These are phyloP conservation scores for Lasioglossum baleicum DNA, from an alignment of 1,140 invertebrate genomes.

Conservation along the genomic window DNA sequence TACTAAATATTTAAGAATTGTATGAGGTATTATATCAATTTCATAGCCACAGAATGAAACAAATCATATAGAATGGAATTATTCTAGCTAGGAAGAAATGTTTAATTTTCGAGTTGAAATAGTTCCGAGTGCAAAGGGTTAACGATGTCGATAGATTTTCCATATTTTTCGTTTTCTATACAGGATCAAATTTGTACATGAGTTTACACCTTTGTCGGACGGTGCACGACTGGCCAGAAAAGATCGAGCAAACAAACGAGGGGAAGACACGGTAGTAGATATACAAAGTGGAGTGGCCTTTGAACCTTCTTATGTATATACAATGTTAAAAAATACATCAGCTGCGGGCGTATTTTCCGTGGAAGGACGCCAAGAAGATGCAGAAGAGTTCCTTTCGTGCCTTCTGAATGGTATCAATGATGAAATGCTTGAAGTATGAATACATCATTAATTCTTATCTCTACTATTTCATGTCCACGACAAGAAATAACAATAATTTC, in stretches of 20 bases:
- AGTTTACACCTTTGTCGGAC: conserved; percentile 84
- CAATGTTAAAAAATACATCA: conserved; percentile 87
- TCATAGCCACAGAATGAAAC: no score
- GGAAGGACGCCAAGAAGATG: conserved; percentile 95
- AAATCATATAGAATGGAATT: no score
- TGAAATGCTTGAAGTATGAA: conserved; percentile 92
- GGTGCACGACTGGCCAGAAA: conserved; percentile 79
- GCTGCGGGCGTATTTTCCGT: conserved; percentile 85
- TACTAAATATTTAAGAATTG: no score
- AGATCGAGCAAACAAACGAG: conserved; percentile 75
- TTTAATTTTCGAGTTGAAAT: no score
- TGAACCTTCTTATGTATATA: conserved; percentile 91
- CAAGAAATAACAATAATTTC: conserved; percentile 8
- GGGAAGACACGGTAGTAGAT: conserved; percentile 71
- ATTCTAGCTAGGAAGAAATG: no score
- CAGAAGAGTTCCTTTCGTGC: conserved; percentile 96
- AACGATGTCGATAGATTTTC: neutral
- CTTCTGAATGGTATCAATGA: conserved; percentile 96
- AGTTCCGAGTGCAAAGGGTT: no score
- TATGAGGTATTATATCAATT: no score
- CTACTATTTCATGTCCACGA: neutral
- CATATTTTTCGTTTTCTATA: conserved; percentile 53
- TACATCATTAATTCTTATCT: conserved; percentile 28
- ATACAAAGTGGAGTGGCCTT: conserved; percentile 85
- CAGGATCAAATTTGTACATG: conserved; percentile 85